Conservation (phyloP, 2,113 vertebrate species). For the Hymenochirus boettgeri region DNA sequence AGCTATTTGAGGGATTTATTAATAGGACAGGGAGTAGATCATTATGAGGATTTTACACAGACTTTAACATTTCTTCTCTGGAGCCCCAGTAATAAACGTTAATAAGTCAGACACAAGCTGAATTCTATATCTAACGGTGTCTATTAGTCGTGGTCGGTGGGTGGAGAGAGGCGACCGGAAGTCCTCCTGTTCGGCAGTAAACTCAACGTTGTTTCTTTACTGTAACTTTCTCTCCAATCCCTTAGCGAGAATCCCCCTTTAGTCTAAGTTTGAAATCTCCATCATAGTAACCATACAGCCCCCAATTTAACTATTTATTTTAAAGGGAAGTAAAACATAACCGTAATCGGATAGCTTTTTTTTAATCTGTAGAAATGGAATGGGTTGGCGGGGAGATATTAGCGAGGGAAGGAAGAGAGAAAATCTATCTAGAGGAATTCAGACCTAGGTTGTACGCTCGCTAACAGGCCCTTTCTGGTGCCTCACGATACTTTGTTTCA, state of each 20-base stretch:
- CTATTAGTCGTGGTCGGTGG: conserved; percentile 54
- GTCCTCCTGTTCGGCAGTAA: conserved; percentile 44
- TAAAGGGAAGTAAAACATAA: too few relatives aligned
- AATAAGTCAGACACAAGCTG: conserved; percentile 47
- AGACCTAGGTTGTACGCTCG: not conserved
- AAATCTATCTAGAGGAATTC: conserved; percentile 6
- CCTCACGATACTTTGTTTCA: conserved; percentile 42
- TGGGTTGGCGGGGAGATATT: too few relatives aligned
- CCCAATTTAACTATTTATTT: too few relatives aligned
- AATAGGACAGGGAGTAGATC: too few relatives aligned
- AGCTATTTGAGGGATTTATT: too few relatives aligned
- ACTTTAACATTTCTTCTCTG: conserved; percentile 54
- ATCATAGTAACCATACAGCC: too few relatives aligned
- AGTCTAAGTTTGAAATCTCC: too few relatives aligned
- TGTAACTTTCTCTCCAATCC: not conserved
- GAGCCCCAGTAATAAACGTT: conserved; percentile 43
- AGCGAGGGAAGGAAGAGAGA: not conserved
- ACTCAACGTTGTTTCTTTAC: not conserved
- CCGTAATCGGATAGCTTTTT: too few relatives aligned
- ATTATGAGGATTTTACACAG: conserved; percentile 13
- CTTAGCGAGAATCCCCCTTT: too few relatives aligned
- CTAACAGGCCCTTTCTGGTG: conserved; percentile 9
- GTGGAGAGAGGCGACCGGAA: conserved; percentile 48
- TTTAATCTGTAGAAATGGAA: too few relatives aligned
- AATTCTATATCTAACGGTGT: conserved; percentile 55